Conservation (phyloP, 2,113 vertebrate genomes). For the Paedocypris sp. region DNA sequence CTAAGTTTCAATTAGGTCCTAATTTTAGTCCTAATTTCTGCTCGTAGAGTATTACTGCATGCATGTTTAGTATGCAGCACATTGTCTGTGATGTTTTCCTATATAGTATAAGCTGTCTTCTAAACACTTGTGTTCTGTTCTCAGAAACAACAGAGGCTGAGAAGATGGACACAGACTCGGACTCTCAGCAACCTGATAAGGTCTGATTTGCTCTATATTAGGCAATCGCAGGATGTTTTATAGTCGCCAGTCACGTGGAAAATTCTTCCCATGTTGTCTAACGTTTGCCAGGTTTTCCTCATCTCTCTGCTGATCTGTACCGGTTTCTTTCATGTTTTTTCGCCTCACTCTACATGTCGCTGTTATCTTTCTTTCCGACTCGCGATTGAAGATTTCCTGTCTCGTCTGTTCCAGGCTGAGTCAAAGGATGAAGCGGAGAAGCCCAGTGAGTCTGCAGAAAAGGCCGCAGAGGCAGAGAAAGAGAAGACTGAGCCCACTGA, state of each 20-base stretch:
- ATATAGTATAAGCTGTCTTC: neutral
- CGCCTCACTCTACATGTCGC: neutral
- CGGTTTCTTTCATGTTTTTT: no score
- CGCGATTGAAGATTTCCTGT: neutral
- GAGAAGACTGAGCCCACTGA: conserved; percentile 39
- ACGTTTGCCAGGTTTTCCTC: neutral
- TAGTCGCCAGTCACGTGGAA: no score
- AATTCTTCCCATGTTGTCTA: neutral
- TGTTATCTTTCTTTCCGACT: neutral
- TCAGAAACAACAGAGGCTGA: conserved; percentile 74
- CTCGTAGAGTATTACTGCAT: no score
- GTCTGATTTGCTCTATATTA: conserved; percentile 47
- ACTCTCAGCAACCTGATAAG: conserved; percentile 80
- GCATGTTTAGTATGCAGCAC: no score
- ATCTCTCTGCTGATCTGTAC: neutral
- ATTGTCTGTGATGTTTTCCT: neutral
- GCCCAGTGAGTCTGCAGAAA: conserved; percentile 67
- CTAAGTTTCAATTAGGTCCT: no score
- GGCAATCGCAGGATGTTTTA: neutral
- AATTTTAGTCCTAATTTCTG: no score
- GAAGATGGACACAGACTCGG: conserved; percentile 81
- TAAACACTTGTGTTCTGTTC: no score
- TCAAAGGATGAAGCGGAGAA: conserved; percentile 70
- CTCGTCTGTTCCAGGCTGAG: conserved; percentile 61
- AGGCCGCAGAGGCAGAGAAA: conserved; percentile 63